Evolutionary conservation across 1,140 invertebrate genomes (phyloP), one percentile per base, ranked within the genome.

Genomic region (Akabosia matsudoensis): DNA sequence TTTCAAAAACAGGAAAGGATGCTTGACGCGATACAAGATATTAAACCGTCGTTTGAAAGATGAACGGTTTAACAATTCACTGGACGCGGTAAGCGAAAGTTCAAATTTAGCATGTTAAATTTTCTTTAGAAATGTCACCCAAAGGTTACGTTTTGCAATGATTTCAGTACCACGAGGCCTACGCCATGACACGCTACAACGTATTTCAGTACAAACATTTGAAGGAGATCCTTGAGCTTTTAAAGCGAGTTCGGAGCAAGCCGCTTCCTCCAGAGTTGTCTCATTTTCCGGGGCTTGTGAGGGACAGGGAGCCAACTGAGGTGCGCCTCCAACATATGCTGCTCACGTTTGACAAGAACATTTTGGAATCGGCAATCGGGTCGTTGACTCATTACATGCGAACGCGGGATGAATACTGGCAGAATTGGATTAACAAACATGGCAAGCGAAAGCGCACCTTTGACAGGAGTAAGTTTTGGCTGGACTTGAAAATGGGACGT

Each of bases 131-230:
- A n/a, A 26, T 73, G 14, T 73, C 7, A 22, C 37, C n/a, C 37
- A 45, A 45, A 45, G 7, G n/a, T 70, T 70, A 26, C 67, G 26
- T 45, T 70, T 45, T 45, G 37, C n/a, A n/a, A n/a, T n/a, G 18
- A 45, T 45, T 45, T 3, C n/a, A 81, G 80, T 81, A 81, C 70
- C 80, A 81, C 61, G 73, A 79, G 30, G 67, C 73, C 0, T 81
- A 81, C 37, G 64, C 80, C 1, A 79, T 79, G 78, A 79, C 74
- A n/a, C 73, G 80, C 0, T 79, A 79, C 77, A 81, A 81, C 67
- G 76, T 81, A 0, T 70, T 75, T 24, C 76, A 81, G 28, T 79
- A 79, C 54, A 71, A 70, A n/a, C 80, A 81, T 73, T 74, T 81
- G 28, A 73, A 75, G 3, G 80, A 81, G 54, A 74, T 79, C 30